Percentiles rank a stretch among this genome's conserved stretches.
Evolutionary conservation across 1,140 invertebrate species (phyloP).

Genomic region (Philaenus spumarius): DNA sequence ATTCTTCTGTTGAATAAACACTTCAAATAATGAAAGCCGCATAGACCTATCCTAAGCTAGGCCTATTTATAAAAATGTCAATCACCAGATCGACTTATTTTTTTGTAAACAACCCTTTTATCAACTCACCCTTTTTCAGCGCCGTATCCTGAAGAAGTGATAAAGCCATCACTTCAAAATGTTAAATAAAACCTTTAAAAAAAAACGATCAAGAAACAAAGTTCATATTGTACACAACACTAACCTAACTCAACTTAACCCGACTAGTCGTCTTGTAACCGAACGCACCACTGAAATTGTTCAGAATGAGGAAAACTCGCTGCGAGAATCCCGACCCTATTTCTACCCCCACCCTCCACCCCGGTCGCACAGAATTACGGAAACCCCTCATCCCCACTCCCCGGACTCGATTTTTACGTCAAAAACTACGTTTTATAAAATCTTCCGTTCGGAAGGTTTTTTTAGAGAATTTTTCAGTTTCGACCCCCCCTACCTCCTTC

Average conservation of each 20-base stretch:
- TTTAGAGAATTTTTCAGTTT: too few species aligned
- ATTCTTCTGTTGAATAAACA: too few species aligned
- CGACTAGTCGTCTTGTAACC: too few species aligned
- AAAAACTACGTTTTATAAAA: too few species aligned
- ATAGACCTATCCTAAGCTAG: too few species aligned
- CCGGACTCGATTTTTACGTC: background rate
- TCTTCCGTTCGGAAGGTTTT: too few species aligned
- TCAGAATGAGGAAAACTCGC: conserved; percentile 4
- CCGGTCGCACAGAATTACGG: conserved; percentile 2
- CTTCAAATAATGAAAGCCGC: too few species aligned
- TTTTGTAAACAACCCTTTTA: too few species aligned
- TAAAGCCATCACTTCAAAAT: conserved; percentile 18
- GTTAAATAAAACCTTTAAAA: background rate
- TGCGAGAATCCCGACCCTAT: conserved; percentile 2
- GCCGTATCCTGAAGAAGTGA: conserved; percentile 20
- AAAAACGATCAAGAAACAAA: too few species aligned
- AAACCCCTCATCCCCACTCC: conserved; percentile 7
- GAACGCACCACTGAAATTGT: conserved; percentile 14
- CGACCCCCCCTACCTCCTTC: too few species aligned
- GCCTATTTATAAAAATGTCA: too few species aligned
- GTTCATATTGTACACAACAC: conserved; percentile 7
- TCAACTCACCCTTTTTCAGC: conserved; percentile 16
- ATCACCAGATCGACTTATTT: too few species aligned
- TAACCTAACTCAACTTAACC: background rate
- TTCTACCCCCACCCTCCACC: conserved; percentile 5